Evolutionary conservation across 1,140 invertebrate genomes (phyloP).

Genomic region (Danaus plexippus): DNA sequence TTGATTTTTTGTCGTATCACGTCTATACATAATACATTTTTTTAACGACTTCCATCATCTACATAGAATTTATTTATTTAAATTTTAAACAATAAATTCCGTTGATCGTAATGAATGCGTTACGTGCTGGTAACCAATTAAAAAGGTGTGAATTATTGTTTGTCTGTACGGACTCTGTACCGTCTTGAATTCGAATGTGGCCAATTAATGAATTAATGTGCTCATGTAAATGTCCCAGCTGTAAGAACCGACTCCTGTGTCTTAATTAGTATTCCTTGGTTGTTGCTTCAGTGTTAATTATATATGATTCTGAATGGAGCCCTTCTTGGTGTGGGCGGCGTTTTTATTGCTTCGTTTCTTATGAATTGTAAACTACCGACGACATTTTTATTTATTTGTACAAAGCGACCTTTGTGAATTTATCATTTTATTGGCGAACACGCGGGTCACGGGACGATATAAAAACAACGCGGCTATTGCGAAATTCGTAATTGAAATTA

Average conservation of each 20-base stretch:
- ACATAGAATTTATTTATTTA: too few species aligned
- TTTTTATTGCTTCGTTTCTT: background rate
- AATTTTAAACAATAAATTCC: too few species aligned
- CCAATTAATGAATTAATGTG: constrained; percentile 12
- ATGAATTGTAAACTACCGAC: background rate
- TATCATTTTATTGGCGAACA: constrained; percentile 21
- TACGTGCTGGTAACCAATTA: too few species aligned
- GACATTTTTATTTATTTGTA: constrained; percentile 13
- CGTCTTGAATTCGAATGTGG: too few species aligned
- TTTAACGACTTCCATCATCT: too few species aligned
- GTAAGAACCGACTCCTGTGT: constrained; percentile 11
- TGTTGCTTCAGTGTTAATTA: constrained; percentile 10
- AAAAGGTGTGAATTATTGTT: too few species aligned
- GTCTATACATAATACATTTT: too few species aligned
- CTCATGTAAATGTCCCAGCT: constrained; percentile 20
- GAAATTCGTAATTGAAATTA: constrained; percentile 24
- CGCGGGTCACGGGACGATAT: constrained; percentile 18
- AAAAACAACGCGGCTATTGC: constrained; percentile 26
- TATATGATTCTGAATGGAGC: constrained; percentile 11
- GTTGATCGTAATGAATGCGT: too few species aligned
- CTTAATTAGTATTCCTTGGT: constrained; percentile 19
- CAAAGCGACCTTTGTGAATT: constrained; percentile 20
- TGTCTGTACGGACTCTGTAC: too few species aligned
- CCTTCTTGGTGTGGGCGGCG: background rate
- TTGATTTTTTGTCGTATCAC: too few species aligned